Percentiles rank a stretch among this genome's conserved stretches.
These are phyloP conservation scores for Carterocephalus palaemon DNA, from an alignment of 2,888 invertebrate species.

Conservation along the genomic window DNA sequence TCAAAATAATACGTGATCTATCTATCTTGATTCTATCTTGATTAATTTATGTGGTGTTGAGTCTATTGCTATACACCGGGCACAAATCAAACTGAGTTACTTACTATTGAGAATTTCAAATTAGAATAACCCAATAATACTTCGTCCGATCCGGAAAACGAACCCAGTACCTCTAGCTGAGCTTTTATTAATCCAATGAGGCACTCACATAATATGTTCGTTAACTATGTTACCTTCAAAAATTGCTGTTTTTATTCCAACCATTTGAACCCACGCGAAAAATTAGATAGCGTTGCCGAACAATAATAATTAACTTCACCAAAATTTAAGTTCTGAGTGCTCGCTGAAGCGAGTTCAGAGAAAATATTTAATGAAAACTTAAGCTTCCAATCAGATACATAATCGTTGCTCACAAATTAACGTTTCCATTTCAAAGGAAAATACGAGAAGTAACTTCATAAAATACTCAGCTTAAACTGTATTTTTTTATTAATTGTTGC, in stretches of 20 bases:
- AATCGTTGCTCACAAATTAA: slow-evolving; percentile 42
- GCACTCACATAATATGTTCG: neutral
- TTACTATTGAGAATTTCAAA: no score
- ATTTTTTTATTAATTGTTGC: slow-evolving; percentile 4
- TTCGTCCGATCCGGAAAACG: no score
- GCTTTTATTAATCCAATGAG: no score
- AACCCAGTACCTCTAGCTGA: no score
- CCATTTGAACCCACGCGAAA: neutral
- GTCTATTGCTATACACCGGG: no score
- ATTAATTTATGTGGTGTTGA: no score
- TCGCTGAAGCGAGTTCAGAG: slow-evolving; percentile 31
- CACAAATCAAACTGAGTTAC: no score
- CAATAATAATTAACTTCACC: slow-evolving; percentile 39
- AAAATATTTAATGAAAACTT: slow-evolving; percentile 48
- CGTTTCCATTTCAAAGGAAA: slow-evolving; percentile 37
- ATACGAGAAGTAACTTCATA: slow-evolving; percentile 30
- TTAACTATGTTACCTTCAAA: neutral
- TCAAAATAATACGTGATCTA: no score
- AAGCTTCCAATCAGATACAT: slow-evolving; percentile 56
- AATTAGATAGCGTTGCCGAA: slow-evolving; percentile 29
- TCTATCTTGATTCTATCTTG: no score
- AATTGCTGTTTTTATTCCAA: neutral
- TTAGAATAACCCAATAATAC: no score
- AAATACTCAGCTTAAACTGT: slow-evolving; percentile 22
- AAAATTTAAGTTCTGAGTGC: slow-evolving; percentile 34